Evolutionary conservation across 2,797 vertebrate species (phyloP).

Genomic region (Saxicola maurus): DNA sequence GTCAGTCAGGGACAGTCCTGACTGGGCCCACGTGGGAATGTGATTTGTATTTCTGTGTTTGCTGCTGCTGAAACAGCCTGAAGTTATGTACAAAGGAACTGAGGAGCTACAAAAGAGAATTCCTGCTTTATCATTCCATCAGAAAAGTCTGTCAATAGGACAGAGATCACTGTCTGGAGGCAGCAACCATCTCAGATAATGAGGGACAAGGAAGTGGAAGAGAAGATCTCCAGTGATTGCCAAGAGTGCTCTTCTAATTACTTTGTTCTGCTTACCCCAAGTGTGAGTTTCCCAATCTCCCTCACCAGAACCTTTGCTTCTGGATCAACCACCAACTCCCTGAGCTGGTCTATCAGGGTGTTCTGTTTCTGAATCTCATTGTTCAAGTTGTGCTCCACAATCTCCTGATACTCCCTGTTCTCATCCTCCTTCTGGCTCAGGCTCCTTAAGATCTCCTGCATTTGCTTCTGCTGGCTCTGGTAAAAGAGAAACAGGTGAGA

Average conservation of each 20-base stretch:
- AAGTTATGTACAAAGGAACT: background rate
- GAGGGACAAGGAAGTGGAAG: background rate
- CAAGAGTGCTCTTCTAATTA: no score
- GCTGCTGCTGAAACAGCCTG: background rate
- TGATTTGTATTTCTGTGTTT: background rate
- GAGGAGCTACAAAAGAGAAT: background rate
- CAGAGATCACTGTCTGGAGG: background rate
- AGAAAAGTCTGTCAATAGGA: background rate
- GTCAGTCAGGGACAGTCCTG: background rate
- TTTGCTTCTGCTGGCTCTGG: conserved; percentile 83
- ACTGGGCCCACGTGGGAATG: background rate
- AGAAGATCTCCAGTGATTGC: background rate
- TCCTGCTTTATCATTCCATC: background rate
- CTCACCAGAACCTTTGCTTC: conserved; percentile 80
- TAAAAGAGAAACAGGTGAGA: background rate
- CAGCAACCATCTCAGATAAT: background rate
- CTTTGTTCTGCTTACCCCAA: conserved; percentile 63
- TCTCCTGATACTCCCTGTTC: conserved; percentile 47
- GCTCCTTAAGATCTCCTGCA: conserved; percentile 79
- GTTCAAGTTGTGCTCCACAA: conserved; percentile 49
- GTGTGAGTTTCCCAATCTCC: conserved; percentile 66
- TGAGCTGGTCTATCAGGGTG: conserved; percentile 74
- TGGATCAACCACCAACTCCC: conserved; percentile 72
- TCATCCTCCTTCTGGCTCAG: conserved; percentile 74
- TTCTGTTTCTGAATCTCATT: conserved; percentile 65